Evolutionary conservation across 1,140 invertebrate genomes (phyloP).

Genomic region (Caerostris darwini): DNA sequence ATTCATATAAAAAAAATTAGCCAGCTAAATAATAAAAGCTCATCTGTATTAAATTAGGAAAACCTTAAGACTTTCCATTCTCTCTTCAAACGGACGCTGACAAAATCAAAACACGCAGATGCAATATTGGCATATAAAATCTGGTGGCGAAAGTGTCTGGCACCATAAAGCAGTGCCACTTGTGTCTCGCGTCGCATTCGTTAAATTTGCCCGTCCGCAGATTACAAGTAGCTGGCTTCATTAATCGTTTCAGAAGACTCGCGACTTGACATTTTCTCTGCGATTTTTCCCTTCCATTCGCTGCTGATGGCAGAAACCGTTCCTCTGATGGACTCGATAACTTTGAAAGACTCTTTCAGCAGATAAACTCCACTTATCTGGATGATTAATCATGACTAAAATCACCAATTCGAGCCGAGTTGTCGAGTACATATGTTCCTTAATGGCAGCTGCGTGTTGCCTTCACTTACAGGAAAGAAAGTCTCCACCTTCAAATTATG

Average conservation of each 20-base stretch:
- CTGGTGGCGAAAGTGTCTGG: not conserved
- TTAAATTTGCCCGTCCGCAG: not conserved
- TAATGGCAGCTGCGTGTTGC: not conserved
- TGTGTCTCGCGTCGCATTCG: not conserved
- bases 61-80: too few relatives aligned
- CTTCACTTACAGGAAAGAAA: not conserved
- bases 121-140: not conserved
- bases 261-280: too few relatives aligned
- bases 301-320: not conserved
- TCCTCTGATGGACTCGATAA: not conserved
- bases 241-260: not conserved
- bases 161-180: not conserved
- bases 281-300: too few relatives aligned
- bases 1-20: too few relatives aligned
- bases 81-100: not conserved
- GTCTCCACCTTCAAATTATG: not conserved
- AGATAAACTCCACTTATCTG: slow-evolving; percentile 33
- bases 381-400: slow-evolving; percentile 30
- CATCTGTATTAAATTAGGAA: too few relatives aligned
- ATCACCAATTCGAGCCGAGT: not conserved
- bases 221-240: not conserved
- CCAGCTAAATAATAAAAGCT: too few relatives aligned
- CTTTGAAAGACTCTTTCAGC: not conserved
- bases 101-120: not conserved
- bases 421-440: not conserved